Percentiles rank a stretch among this genome's conserved stretches.
phyloP scores from a whole-genome alignment of 2,888 invertebrate species.

The Agrilus biguttatus region DNA sequence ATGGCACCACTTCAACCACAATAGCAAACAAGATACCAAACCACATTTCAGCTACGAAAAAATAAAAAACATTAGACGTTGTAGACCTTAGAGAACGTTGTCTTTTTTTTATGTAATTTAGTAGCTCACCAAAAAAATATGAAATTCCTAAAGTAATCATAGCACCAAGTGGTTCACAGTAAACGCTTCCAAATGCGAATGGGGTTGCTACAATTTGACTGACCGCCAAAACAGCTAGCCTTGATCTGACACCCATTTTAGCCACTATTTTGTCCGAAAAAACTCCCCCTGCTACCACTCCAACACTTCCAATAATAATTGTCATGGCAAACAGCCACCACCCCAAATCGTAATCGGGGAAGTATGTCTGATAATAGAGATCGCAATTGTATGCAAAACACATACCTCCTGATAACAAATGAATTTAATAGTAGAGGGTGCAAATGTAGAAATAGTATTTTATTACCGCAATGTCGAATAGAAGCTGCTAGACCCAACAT shows the following conservation, averaged over 20 bases:
- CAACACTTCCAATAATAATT: slow-evolving; percentile 69
- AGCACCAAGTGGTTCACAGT: slow-evolving; percentile 68
- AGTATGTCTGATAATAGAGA: slow-evolving; percentile 74
- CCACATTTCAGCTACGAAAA: slow-evolving; percentile 78
- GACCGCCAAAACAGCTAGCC: slow-evolving; percentile 64
- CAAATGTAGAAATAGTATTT: too few species aligned
- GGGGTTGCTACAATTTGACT: slow-evolving; percentile 75
- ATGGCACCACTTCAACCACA: slow-evolving; percentile 75
- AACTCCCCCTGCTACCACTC: slow-evolving; percentile 59
- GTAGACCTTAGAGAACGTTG: neutral
- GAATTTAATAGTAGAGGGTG: too few species aligned
- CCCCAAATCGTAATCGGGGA: slow-evolving; percentile 77
- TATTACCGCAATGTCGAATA: slow-evolving; percentile 66
- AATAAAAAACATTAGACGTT: neutral
- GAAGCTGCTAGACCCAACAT: slow-evolving; percentile 76
- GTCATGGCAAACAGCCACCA: slow-evolving; percentile 85
- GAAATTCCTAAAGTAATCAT: slow-evolving; percentile 80
- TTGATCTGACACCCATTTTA: slow-evolving; percentile 70
- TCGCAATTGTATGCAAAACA: slow-evolving; percentile 86
- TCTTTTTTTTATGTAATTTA: neutral
- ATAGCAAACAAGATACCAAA: slow-evolving; percentile 86
- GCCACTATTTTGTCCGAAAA: slow-evolving; percentile 78
- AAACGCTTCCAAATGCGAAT: slow-evolving; percentile 74
- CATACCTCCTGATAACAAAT: slow-evolving; percentile 57
- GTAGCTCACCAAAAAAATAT: slow-evolving; percentile 65